Conservation (phyloP, 2,113 vertebrate species). For the Mixornis gularis region DNA sequence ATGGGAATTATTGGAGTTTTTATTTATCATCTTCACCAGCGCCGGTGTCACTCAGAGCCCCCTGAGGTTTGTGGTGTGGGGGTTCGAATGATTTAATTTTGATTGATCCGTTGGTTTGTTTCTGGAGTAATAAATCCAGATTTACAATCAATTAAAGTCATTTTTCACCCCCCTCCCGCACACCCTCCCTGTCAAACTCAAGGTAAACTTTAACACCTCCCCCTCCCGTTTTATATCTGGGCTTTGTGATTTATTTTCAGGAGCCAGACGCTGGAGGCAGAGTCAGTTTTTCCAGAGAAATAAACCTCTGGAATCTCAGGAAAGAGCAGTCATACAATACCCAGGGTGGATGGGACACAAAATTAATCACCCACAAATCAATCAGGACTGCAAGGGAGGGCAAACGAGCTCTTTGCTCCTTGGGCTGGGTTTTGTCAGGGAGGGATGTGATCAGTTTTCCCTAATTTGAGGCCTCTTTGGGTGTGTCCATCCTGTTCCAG, state of each 20-base stretch:
- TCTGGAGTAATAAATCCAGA: background rate
- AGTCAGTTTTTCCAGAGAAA: slow-evolving; percentile 37
- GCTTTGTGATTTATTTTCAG: slow-evolving; percentile 25
- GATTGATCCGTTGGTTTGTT: background rate
- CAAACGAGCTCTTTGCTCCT: background rate
- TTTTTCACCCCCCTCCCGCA: background rate
- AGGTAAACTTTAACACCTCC: slow-evolving; percentile 28
- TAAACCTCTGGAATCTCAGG: background rate
- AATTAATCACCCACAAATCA: slow-evolving; percentile 27
- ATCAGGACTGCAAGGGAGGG: background rate
- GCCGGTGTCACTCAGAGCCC: background rate
- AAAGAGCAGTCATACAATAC: slow-evolving; percentile 1
- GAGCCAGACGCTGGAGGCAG: background rate
- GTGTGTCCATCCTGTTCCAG: too few relatives aligned
- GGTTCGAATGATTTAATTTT: background rate
- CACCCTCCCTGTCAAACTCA: background rate
- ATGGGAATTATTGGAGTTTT: background rate
- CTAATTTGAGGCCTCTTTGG: too few relatives aligned
- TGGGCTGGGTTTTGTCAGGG: background rate
- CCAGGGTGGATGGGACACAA: background rate
- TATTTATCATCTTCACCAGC: background rate
- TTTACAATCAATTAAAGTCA: background rate
- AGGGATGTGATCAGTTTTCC: background rate
- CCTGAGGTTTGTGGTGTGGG: background rate
- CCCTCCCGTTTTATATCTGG: background rate